These are phyloP conservation scores for Carlito syrichta DNA, from an alignment of 2,113 vertebrate genomes.

Conservation along the genomic window DNA sequence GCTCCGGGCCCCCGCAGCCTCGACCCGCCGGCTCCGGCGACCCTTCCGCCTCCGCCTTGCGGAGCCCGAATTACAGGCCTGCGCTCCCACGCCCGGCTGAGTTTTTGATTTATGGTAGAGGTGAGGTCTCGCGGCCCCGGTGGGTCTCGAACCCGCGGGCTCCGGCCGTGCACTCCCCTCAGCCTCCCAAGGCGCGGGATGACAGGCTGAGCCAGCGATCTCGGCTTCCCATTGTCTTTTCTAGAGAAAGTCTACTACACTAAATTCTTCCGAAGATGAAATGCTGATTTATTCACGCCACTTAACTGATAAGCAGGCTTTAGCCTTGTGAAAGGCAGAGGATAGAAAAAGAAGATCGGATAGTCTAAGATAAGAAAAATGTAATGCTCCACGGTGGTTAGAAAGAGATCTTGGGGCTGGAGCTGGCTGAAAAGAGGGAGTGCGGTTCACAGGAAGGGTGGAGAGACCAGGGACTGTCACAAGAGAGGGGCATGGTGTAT, in stretches of 20 bases:
- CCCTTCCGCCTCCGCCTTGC: no score
- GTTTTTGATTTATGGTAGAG: no score
- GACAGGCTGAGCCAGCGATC: no score
- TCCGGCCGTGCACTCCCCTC: no score
- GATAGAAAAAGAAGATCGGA: background rate
- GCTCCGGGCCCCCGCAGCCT: no score
- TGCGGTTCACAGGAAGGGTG: background rate
- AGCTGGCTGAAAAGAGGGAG: background rate
- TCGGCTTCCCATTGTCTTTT: background rate
- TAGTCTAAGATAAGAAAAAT: background rate
- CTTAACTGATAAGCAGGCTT: background rate
- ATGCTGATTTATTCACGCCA: background rate
- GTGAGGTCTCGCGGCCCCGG: no score
- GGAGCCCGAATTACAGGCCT: no score
- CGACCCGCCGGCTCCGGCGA: no score
- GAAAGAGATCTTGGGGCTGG: background rate
- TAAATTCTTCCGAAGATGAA: background rate
- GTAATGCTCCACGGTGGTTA: background rate
- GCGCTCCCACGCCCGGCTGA: no score
- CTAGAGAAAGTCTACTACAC: background rate
- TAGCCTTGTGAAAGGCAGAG: background rate
- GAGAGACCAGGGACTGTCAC: background rate
- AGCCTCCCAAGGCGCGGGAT: no score
- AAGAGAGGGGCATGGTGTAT: background rate
- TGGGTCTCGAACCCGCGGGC: no score